phyloP scores from a whole-genome alignment of 2,113 vertebrate genomes.

The Alligator sinensis region DNA sequence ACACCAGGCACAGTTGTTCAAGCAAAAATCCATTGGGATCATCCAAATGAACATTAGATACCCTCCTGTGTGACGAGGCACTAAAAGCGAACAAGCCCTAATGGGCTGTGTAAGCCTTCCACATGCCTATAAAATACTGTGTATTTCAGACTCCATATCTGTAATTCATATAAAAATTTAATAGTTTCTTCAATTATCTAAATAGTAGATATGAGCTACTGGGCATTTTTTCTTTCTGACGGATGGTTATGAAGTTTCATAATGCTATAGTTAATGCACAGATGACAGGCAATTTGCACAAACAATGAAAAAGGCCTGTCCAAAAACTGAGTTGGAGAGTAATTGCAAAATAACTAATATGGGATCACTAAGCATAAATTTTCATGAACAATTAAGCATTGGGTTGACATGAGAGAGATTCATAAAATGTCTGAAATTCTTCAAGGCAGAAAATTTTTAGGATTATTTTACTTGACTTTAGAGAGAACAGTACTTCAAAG shows the following conservation, averaged over 20 bases:
- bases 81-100: not conserved
- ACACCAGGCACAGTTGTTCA: not conserved
- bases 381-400: constrained; percentile 45
- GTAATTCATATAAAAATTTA: not conserved
- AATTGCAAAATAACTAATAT: not conserved
- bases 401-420: constrained; percentile 33
- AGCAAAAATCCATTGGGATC: not conserved
- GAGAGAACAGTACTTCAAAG: constrained; percentile 39
- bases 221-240: not conserved
- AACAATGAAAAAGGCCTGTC: not conserved
- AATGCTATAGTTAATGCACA: not conserved
- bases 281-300: not conserved
- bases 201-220: not conserved
- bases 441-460: constrained; percentile 1
- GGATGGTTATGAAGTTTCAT: not conserved
- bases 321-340: not conserved
- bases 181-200: not conserved
- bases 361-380: not conserved
- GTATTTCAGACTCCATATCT: not conserved
- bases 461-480: constrained; percentile 18
- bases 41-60: not conserved
- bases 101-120: not conserved
- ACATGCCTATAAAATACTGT: not conserved
- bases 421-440: constrained; percentile 27
- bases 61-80: not conserved